Base-by-base conservation (phyloP, 2,888 invertebrate genomes). In the Neuroscelio doddi region DNA sequence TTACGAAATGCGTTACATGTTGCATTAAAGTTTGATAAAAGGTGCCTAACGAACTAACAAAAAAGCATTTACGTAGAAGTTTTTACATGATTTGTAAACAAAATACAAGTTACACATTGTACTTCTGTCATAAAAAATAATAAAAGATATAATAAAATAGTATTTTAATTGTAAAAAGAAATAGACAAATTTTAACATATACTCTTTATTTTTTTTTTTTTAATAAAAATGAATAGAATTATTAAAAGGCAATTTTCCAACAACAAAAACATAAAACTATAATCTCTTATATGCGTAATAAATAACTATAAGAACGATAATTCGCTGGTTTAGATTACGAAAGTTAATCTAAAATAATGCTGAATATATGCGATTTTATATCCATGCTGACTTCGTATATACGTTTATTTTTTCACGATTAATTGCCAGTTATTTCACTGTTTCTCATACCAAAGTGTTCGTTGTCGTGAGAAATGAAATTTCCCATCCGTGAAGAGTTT, bases 371-470 rank as follows among this genome's bases (percentile, higher is more conserved):
- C 38, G 49, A 57, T 53, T 64, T 53, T 27, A 27, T 44, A 53
- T 24, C 34, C 42, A 17, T 39, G 9, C 36, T 36, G 50, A 44
- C 17, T 53, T 53, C 34, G 58, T 8, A 50, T 45, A 59, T 58
- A 30, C 55, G 36, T 55, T 58, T 57, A 49, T 41, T 51, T 44
- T 44, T 34, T 27, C 15, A 29, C 45, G 42, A 64, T 64, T 64
- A 59, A 64, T 64, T 45, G 64, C 42, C 58, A 41, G 59, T 57
- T 57, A 64, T 39, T 47, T 30, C 49, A 46, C 57, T 36, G 34
- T 42, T 38, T 24, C 47, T 45, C 47, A 26, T 26, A 47, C 29
- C 29, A 21, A 45, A 58, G 29, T 49, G 32, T 38, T 41, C 44
- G 38, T 46, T 46, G 45, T 45, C 50, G 34, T 44, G 53, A 52